These are phyloP conservation scores for Amphiprion percula DNA, from an alignment of 2,113 vertebrate species.

Conservation along the genomic window DNA sequence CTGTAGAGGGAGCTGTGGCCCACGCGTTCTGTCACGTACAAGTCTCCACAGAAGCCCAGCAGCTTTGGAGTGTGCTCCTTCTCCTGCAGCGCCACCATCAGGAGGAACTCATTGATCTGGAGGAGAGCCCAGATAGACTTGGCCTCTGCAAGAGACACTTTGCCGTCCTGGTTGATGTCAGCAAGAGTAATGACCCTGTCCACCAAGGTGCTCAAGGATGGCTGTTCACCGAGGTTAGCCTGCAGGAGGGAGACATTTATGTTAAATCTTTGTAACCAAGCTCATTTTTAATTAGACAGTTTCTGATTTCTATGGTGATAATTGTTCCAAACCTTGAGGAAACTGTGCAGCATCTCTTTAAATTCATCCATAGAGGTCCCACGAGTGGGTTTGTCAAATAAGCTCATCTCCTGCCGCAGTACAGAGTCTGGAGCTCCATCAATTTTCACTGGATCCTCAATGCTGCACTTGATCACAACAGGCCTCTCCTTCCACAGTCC, in stretches of 20 bases:
- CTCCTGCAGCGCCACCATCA: constrained; percentile 92
- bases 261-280: background rate
- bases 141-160: constrained; percentile 95
- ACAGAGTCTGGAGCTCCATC: constrained; percentile 76
- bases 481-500: constrained; percentile 92
- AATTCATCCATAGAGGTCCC: constrained; percentile 98
- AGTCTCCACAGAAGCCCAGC: constrained; percentile 94
- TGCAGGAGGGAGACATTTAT: constrained; percentile 65
- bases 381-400: constrained; percentile 94
- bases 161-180: constrained; percentile 91
- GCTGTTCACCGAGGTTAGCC: constrained; percentile 93
- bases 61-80: constrained; percentile 92
- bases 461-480: constrained; percentile 94
- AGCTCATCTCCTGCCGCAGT: constrained; percentile 85
- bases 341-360: constrained; percentile 94
- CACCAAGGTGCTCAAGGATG: constrained; percentile 88
- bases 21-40: constrained; percentile 92
- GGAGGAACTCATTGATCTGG: constrained; percentile 93
- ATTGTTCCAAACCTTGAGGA: constrained; percentile 89
- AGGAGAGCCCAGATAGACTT: constrained; percentile 96
- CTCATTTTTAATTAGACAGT: background rate
- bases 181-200: constrained; percentile 89
- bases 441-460: constrained; percentile 83
- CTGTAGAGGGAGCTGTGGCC: constrained; percentile 88
- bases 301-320: background rate